Evolutionary conservation across 64 coral and sea anemone species (phyloP).

Genomic region (Exaiptasia diaphana): DNA sequence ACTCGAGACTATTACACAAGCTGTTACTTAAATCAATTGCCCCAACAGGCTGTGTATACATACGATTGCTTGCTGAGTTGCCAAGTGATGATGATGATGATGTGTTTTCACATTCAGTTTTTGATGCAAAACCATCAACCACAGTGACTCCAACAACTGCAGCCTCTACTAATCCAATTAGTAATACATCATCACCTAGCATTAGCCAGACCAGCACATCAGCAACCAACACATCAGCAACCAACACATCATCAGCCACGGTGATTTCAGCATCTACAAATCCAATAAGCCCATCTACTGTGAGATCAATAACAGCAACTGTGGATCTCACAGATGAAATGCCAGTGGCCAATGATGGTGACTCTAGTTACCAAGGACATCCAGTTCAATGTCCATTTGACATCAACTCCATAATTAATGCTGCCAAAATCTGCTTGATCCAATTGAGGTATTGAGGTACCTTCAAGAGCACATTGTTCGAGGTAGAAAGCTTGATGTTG

Average conservation of each 20-base stretch:
- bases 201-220: too few relatives aligned
- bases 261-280: too few relatives aligned
- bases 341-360: background rate
- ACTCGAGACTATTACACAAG: too few relatives aligned
- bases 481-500: slow-evolving; percentile 42
- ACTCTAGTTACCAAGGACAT: background rate
- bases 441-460: slow-evolving; percentile 49
- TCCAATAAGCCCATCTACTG: too few relatives aligned
- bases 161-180: too few relatives aligned
- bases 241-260: too few relatives aligned
- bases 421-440: slow-evolving; percentile 33
- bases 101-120: slow-evolving; percentile 7
- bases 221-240: too few relatives aligned
- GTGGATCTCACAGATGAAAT: slow-evolving; percentile 5
- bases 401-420: slow-evolving; percentile 25
- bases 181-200: too few relatives aligned
- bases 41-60: slow-evolving; percentile 50
- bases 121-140: too few relatives aligned
- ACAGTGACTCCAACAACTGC: too few relatives aligned
- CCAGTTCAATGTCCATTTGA: slow-evolving; percentile 41
- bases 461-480: slow-evolving; percentile 48
- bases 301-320: background rate
- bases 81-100: slow-evolving; percentile 7
- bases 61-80: slow-evolving; percentile 28
- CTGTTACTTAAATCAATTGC: slow-evolving; percentile 65